These are phyloP conservation scores for Drosophila greeni DNA, from an alignment of 2,888 invertebrate genomes.

Conservation along the genomic window DNA sequence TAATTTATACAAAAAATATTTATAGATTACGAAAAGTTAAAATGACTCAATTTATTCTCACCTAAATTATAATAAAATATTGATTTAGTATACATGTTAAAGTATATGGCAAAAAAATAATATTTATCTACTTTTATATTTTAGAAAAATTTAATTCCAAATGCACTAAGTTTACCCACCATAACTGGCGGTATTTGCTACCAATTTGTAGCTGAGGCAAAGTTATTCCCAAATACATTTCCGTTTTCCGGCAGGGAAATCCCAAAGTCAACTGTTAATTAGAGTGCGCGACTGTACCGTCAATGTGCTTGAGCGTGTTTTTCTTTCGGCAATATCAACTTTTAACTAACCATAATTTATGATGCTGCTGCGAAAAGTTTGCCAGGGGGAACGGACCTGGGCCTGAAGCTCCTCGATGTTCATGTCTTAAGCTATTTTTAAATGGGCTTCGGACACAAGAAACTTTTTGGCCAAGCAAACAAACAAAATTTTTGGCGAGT, in stretches of 20 bases:
- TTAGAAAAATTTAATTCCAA: neutral
- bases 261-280: conserved; percentile 40
- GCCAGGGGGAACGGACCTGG: conserved; percentile 20
- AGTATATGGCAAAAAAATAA: neutral
- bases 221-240: conserved; percentile 6
- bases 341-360: conserved; percentile 70
- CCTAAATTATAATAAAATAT: no score
- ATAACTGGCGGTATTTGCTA: neutral
- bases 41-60: no score
- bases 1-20: neutral
- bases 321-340: conserved; percentile 52
- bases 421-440: conserved; percentile 72
- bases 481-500: conserved; percentile 50
- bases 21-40: neutral
- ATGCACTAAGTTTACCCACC: neutral
- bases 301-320: conserved; percentile 39
- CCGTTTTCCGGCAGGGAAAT: conserved; percentile 13
- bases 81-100: no score
- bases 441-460: conserved; percentile 53
- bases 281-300: conserved; percentile 41
- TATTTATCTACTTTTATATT: no score
- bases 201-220: conserved; percentile 6
- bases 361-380: conserved; percentile 44
- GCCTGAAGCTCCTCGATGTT: conserved; percentile 27
- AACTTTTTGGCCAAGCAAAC: conserved; percentile 27